Conservation (phyloP, 2,888 invertebrate species). For the Geophilus truncorum region DNA sequence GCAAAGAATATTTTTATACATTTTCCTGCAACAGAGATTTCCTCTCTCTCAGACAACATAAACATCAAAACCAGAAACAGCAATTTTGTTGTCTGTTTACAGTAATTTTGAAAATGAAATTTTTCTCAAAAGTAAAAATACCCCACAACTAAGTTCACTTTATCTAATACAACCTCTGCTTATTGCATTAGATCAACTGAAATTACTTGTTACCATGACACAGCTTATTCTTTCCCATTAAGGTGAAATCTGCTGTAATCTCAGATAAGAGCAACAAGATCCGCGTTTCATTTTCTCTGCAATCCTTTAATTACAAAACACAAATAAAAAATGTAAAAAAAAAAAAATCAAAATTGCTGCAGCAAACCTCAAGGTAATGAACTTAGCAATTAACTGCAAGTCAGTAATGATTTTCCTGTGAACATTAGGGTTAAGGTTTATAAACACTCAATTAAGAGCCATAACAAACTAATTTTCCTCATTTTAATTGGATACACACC, state of each 20-base stretch:
- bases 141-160: no score
- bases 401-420: background rate
- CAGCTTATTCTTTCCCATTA: background rate
- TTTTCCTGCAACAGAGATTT: no score
- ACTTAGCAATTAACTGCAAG: background rate
- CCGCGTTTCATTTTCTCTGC: background rate
- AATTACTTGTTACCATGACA: background rate
- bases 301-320: background rate
- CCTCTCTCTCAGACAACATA: no score
- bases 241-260: background rate
- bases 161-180: background rate
- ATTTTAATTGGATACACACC: background rate
- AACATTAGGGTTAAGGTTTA: background rate
- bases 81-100: no score
- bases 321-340: no score
- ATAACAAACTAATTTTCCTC: no score
- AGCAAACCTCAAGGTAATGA: no score
- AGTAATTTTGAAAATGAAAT: no score
- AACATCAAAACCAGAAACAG: no score
- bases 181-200: background rate
- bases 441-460: background rate
- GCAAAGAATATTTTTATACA: no score
- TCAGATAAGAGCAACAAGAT: background rate
- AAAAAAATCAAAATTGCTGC: no score
- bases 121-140: no score